Evolutionary conservation across 2,797 vertebrate species (phyloP).

Genomic region (Falco concolor): DNA sequence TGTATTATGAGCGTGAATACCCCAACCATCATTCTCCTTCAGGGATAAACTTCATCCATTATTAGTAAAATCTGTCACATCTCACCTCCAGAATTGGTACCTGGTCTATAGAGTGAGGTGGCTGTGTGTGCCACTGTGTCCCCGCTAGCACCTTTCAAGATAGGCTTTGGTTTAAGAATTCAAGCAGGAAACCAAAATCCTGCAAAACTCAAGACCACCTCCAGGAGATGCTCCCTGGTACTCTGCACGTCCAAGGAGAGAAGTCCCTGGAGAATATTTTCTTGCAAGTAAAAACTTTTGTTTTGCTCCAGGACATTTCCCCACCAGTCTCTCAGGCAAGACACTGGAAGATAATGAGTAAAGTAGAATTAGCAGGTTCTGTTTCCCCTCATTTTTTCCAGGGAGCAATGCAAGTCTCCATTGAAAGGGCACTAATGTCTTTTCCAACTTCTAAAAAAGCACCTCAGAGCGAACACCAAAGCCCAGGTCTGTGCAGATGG

Average conservation of each 20-base stretch:
- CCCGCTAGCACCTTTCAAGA: not conserved
- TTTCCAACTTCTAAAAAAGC: conserved; percentile 1
- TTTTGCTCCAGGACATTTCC: not conserved
- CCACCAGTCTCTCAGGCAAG: not conserved
- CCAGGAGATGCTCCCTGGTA: not conserved
- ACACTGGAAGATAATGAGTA: not conserved
- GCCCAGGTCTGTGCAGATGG: not conserved
- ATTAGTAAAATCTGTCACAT: not conserved
- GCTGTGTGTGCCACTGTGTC: rapidly evolving
- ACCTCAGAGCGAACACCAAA: not conserved
- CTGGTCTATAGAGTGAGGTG: not conserved
- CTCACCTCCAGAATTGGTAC: not conserved
- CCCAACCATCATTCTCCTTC: not conserved
- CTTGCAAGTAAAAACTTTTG: not conserved
- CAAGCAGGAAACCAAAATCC: not conserved
- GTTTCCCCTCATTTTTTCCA: not conserved
- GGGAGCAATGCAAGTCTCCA: not conserved
- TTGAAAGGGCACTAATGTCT: not conserved
- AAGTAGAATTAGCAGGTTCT: not conserved
- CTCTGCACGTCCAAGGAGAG: not conserved
- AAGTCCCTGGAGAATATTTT: not conserved
- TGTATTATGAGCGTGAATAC: not conserved
- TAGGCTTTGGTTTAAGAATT: not conserved
- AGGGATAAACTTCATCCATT: not conserved
- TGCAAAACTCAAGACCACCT: not conserved